These are phyloP conservation scores for Marmota monax DNA, from an alignment of 2,113 vertebrate species.

Conservation along the genomic window DNA sequence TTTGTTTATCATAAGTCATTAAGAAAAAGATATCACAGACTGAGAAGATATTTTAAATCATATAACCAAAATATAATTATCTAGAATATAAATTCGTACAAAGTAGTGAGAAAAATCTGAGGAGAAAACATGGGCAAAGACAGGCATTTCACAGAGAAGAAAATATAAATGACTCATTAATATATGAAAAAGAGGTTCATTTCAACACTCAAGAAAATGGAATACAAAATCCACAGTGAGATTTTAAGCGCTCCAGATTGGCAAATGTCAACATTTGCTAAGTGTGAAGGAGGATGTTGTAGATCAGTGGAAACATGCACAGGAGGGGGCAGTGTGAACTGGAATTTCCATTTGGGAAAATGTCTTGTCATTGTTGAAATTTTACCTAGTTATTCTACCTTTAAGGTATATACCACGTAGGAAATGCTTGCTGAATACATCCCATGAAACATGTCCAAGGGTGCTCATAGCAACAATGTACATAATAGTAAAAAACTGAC, in stretches of 20 bases:
- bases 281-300: background rate
- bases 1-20: background rate
- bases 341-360: background rate
- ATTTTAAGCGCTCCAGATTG: background rate
- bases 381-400: background rate
- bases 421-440: background rate
- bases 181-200: background rate
- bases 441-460: background rate
- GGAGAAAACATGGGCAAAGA: background rate
- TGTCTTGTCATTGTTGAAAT: background rate
- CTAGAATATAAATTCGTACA: background rate
- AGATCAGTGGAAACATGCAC: background rate
- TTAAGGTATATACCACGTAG: background rate
- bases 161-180: background rate
- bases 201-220: background rate
- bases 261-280: background rate
- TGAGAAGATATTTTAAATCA: conserved; percentile 12
- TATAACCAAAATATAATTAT: background rate
- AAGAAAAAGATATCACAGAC: background rate
- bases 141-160: background rate
- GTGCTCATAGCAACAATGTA: background rate
- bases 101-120: background rate
- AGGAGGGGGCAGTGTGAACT: background rate
- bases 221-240: background rate
- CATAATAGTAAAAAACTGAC: background rate